phyloP scores from a whole-genome alignment of 2,888 invertebrate species.

The Isotomurus palustris region DNA sequence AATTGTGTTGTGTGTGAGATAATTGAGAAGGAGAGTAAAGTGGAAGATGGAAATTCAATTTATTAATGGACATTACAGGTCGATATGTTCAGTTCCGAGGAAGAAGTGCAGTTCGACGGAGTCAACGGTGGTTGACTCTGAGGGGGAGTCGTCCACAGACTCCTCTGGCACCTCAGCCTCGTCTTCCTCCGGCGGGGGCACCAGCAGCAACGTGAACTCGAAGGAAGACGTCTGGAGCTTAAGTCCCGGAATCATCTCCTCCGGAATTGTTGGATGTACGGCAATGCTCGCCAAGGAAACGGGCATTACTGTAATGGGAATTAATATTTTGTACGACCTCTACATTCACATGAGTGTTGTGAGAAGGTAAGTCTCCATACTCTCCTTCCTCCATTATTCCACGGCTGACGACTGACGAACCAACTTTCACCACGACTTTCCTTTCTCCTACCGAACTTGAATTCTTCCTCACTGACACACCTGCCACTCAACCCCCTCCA shows the following conservation, averaged over 20 bases:
- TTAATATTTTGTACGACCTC: slow-evolving; percentile 72
- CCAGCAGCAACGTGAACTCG: no score
- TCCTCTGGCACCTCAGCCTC: background rate
- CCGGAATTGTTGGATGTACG: slow-evolving; percentile 58
- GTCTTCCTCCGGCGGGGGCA: background rate
- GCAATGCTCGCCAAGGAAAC: slow-evolving; percentile 85
- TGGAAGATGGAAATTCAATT: background rate
- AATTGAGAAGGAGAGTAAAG: background rate
- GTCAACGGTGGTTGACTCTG: background rate
- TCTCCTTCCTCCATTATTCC: background rate
- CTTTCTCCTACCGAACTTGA: background rate
- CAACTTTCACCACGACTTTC: background rate
- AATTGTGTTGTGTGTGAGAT: background rate
- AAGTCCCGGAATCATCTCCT: slow-evolving; percentile 30
- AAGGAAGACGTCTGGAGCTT: no score
- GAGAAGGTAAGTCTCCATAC: slow-evolving; percentile 56
- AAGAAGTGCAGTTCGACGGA: background rate
- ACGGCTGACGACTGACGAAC: background rate
- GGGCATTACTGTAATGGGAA: slow-evolving; percentile 71
- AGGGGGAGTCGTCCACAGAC: slow-evolving; percentile 5
- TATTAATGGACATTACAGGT: slow-evolving; percentile 4
- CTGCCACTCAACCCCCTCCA: slow-evolving; percentile 1
- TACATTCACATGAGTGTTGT: slow-evolving; percentile 66
- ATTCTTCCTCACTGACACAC: slow-evolving; percentile 14
- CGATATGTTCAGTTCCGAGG: background rate